Evolutionary conservation across 2,797 vertebrate genomes (phyloP).

Genomic region (Argyrosomus regius): DNA sequence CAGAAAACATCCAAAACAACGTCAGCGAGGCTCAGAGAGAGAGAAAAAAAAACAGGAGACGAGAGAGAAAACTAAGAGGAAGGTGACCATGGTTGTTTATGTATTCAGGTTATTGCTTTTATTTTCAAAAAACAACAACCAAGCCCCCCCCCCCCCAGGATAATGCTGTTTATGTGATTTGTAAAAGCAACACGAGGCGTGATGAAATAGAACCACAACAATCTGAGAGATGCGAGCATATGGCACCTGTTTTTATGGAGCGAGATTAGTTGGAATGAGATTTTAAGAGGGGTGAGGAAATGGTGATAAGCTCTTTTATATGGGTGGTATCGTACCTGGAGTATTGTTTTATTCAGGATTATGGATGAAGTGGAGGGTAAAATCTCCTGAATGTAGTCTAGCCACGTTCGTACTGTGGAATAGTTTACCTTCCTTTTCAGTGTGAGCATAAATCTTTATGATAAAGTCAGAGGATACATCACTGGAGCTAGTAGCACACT

Average conservation of each 20-base stretch:
- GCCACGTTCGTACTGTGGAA: background rate
- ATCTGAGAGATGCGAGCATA: conserved; percentile 12
- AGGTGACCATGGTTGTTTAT: conserved; percentile 47
- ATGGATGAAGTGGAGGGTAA: conserved; percentile 14
- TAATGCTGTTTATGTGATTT: conserved; percentile 45
- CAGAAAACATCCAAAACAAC: conserved; percentile 54
- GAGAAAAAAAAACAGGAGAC: conserved; percentile 14
- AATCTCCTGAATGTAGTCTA: background rate
- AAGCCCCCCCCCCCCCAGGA: background rate
- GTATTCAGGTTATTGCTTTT: conserved; percentile 52
- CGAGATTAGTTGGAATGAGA: conserved; percentile 13
- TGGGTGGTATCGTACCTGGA: background rate
- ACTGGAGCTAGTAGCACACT: background rate
- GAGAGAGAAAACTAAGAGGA: conserved; percentile 17
- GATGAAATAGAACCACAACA: conserved; percentile 16
- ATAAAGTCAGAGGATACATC: conserved; percentile 12
- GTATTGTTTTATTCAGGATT: conserved; percentile 34
- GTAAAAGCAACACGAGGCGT: conserved; percentile 31
- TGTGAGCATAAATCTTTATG: conserved; percentile 27
- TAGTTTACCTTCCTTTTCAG: background rate
- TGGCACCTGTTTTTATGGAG: conserved; percentile 24
- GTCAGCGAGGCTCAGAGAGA: conserved; percentile 1
- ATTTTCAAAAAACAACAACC: background rate
- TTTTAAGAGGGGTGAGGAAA: conserved; percentile 39
- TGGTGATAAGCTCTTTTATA: conserved; percentile 32